Evolutionary conservation across 2,113 vertebrate species (phyloP), one percentile per base, ranked within the genome.

Genomic region (Trichomycterus rosablanca): DNA sequence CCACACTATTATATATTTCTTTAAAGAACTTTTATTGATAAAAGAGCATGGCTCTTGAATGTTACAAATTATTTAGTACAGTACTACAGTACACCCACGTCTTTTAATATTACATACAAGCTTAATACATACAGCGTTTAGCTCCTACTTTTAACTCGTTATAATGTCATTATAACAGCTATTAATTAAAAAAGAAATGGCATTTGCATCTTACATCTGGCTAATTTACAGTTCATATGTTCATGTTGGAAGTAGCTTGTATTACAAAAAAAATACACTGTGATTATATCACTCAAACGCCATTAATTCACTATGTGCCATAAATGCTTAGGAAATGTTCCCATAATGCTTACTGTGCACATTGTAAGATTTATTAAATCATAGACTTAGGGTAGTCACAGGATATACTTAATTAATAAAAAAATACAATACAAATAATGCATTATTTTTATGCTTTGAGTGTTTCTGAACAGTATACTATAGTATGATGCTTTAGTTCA

Each of bases 21-120:
- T 71, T 44, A 67, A n/a, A 30, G 50, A 48, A 51, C 54, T 54
- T 54, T 56, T 72, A 70, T 74, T 66, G 45, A 58, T 66, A 39
- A 19, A 11, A 65, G 28, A 73, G 58, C 14, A 23, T 65, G 55
- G 52, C 44, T 67, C 24, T 46, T 69, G 8, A 35, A 42, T 42
- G 37, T 45, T 46, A 59, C 45, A 50, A 67, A n/a, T n/a, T n/a
- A n/a, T n/a, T n/a, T n/a, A n/a, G 54, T 43, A 73, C 65, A 39
- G 30, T 48, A 67, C 37, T 62, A 24, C 39, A 66, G 52, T 46
- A 61, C 44, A 49, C n/a, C n/a, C n/a, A n/a, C 23, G 35, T 26
- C 44, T 50, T 39, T 68, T 44, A 67, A 66, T 71, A 65, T 59
- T 35, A 32, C 18, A 52, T 35, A 32, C 18, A 52, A 65, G 52